These are phyloP conservation scores for Myotis vivesi DNA, from an alignment of 2,797 vertebrate genomes.

Conservation along the genomic window DNA sequence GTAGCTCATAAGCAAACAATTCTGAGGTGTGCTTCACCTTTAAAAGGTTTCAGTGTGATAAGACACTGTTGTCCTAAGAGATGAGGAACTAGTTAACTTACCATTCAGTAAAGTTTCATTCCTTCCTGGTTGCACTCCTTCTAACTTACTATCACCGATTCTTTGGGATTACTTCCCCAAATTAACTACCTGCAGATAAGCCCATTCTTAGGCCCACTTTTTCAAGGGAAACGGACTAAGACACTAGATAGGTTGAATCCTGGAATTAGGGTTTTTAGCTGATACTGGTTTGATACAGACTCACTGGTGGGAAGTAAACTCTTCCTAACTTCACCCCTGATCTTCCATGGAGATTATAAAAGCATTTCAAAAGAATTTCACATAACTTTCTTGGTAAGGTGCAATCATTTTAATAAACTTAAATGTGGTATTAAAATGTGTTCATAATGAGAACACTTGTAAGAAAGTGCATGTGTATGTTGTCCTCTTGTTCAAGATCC, in stretches of 20 bases:
- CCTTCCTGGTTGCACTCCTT: background rate
- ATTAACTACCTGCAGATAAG: background rate
- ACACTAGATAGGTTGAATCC: background rate
- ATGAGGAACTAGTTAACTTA: background rate
- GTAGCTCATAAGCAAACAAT: background rate
- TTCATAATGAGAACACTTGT: background rate
- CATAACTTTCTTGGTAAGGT: background rate
- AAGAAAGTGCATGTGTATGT: background rate
- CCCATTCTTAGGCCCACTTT: background rate
- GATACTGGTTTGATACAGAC: background rate
- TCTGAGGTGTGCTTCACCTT: background rate
- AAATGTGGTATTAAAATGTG: background rate
- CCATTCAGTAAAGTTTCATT: background rate
- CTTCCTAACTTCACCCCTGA: background rate
- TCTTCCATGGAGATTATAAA: background rate
- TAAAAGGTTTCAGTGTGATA: background rate
- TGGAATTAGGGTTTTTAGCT: background rate
- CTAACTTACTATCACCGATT: accelerated
- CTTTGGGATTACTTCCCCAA: background rate
- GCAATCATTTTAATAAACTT: background rate
- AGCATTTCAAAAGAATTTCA: background rate
- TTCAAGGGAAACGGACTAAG: background rate
- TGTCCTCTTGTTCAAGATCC: background rate
- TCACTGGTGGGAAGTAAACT: background rate
- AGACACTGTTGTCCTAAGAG: background rate